Base-by-base conservation (phyloP, 2,113 vertebrate species). In the Poicephalus gulielmi region DNA sequence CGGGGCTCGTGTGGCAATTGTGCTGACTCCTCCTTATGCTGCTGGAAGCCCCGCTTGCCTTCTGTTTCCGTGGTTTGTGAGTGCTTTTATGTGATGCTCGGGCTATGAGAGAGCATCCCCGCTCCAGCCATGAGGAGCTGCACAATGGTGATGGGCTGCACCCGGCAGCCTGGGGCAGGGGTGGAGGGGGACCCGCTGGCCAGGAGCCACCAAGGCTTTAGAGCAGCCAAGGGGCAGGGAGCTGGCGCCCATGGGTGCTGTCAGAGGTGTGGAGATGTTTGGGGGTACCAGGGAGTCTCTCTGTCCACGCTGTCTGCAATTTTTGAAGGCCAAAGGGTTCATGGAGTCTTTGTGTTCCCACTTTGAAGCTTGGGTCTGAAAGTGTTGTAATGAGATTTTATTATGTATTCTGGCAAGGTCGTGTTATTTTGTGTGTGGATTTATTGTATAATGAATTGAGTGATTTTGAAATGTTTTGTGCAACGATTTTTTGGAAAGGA, bases 401-500 rank as follows among this genome's bases (percentile, higher is more conserved):
- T 96, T 52, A 95, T 97, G 95, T 83, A 94, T 96, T 89, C 96
- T 97, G 96, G 95, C 96, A 86, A 64, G 86, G 95, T 19, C 94
- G 78, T 76, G 91, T 95, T 95, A 96, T 96, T 97, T 89, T 94
- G 92, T 96, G 95, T 96, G 96, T 76, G 95, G 95, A 97, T 96
- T 97, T 97, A 97, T 97, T 95, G 96, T 96, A 85, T 94, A 95
- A 94, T 96, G 96, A 95, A 97, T 81, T 78, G 94, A 94, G 95
- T 83, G 95, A 94, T 97, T 97, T 97, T 96, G 95, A 97, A 97
- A 97, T 95, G 96, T 81, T 97, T 97, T 96, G 95, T 97, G 96
- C 96, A 97, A 91, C 6, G 7, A 46, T 92, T 93, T 96, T 96
- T 97, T 95, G 96, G 94, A 95, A 86, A 5, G 95, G 96, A 92